Conservation (phyloP, 2,113 vertebrate species). For the Muntiacus muntjak region DNA sequence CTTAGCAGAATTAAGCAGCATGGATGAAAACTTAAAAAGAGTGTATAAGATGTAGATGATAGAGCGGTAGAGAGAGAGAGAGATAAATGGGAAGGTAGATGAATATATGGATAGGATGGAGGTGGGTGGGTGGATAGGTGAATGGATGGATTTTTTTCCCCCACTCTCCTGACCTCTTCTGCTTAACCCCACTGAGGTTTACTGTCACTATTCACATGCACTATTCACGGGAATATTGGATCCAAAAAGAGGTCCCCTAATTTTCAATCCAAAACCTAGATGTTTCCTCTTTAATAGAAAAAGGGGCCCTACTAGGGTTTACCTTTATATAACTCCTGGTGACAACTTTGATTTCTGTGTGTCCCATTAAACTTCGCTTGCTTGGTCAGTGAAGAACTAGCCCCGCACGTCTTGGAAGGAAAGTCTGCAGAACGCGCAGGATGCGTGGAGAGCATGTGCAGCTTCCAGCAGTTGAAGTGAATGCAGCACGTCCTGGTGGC, state of each 20-base stretch:
- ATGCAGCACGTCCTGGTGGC: not conserved
- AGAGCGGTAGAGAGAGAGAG: not conserved
- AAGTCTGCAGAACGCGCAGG: not conserved
- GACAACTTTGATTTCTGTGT: not conserved
- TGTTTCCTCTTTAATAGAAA: not conserved
- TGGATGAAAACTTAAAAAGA: not conserved
- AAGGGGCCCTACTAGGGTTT: not conserved
- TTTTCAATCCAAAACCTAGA: not conserved
- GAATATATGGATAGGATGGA: too few species aligned
- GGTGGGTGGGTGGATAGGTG: not conserved
- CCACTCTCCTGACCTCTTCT: not conserved
- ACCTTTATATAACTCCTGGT: not conserved
- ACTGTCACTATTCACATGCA: not conserved
- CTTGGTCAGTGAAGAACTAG: not conserved
- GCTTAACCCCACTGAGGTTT: not conserved
- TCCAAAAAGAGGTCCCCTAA: not conserved
- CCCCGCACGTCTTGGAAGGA: not conserved
- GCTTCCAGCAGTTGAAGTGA: not conserved
- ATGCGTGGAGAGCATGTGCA: rapidly evolving
- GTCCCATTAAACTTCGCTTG: too few species aligned
- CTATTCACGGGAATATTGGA: not conserved
- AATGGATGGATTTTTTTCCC: not conserved
- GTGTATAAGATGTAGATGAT: not conserved
- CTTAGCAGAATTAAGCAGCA: not conserved
- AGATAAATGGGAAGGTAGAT: not conserved